These are phyloP conservation scores for Oplegnathus fasciatus DNA, from an alignment of 2,113 vertebrate species.

Conservation along the genomic window DNA sequence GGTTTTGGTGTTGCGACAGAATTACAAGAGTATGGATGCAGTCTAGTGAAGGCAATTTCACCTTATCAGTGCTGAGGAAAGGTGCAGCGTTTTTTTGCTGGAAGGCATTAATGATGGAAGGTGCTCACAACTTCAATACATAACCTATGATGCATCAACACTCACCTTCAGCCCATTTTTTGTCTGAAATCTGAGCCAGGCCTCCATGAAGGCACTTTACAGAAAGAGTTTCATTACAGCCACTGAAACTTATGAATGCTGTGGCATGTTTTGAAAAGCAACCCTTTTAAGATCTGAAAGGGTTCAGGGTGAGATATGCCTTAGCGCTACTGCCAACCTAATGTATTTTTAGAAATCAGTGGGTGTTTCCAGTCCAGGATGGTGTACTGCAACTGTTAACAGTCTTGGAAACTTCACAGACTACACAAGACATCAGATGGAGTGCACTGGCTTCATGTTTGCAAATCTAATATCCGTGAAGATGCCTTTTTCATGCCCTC, in stretches of 20 bases:
- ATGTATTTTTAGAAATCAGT: slow-evolving; percentile 76
- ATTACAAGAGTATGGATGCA: slow-evolving; percentile 18
- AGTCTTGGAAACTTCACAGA: slow-evolving; percentile 66
- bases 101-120: slow-evolving; percentile 27
- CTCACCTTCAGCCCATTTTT: slow-evolving; percentile 24
- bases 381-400: slow-evolving; percentile 52
- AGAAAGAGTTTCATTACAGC: slow-evolving; percentile 31
- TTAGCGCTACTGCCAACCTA: slow-evolving; percentile 39
- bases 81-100: slow-evolving; percentile 13
- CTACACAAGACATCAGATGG: slow-evolving; percentile 44
- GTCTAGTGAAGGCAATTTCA: slow-evolving; percentile 52
- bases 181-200: slow-evolving; percentile 6
- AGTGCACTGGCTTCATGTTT: slow-evolving; percentile 52
- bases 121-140: slow-evolving; percentile 14
- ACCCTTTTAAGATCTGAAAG: slow-evolving; percentile 41
- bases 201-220: slow-evolving; percentile 10
- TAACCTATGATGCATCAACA: slow-evolving; percentile 18
- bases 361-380: slow-evolving; percentile 65
- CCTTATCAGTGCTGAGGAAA: slow-evolving; percentile 29
- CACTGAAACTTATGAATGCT: slow-evolving; percentile 37
- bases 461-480: slow-evolving; percentile 63
- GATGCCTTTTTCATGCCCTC: slow-evolving; percentile 49
- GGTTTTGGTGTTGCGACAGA: slow-evolving; percentile 28
- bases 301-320: slow-evolving; percentile 53
- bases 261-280: slow-evolving; percentile 38